Conservation (phyloP, 2,113 vertebrate genomes). For the Rhinolophus sinicus region DNA sequence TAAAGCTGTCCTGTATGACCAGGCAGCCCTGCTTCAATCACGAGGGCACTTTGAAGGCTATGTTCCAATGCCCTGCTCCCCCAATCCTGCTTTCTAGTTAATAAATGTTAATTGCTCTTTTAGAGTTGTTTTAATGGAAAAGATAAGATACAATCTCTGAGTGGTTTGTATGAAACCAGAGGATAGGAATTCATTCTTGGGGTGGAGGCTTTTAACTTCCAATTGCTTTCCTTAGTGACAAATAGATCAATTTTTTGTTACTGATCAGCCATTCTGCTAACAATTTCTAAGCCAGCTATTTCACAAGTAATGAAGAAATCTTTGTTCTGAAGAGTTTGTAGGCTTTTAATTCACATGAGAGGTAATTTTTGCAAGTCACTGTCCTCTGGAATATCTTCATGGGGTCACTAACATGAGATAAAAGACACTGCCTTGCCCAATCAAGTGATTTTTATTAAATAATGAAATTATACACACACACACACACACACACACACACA, state of each 20-base stretch:
- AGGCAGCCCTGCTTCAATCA: neutral
- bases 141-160: neutral
- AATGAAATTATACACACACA: neutral
- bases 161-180: neutral
- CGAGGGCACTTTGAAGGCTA: neutral
- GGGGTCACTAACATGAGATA: neutral
- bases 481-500: too few relatives aligned
- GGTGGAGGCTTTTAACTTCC: conserved; percentile 58
- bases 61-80: neutral
- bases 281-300: conserved; percentile 53
- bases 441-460: neutral
- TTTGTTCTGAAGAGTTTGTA: conserved; percentile 55
- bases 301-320: conserved; percentile 68
- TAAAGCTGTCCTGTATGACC: neutral
- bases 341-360: neutral
- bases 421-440: neutral
- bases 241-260: conserved; percentile 66
- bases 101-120: neutral
- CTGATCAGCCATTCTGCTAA: conserved; percentile 69
- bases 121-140: neutral
- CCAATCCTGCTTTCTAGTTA: neutral
- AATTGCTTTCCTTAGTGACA: conserved; percentile 41
- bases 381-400: neutral
- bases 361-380: conserved; percentile 66
- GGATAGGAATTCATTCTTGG: neutral